Conservation (phyloP, 2,888 invertebrate species). For the Agonum fuliginosum region DNA sequence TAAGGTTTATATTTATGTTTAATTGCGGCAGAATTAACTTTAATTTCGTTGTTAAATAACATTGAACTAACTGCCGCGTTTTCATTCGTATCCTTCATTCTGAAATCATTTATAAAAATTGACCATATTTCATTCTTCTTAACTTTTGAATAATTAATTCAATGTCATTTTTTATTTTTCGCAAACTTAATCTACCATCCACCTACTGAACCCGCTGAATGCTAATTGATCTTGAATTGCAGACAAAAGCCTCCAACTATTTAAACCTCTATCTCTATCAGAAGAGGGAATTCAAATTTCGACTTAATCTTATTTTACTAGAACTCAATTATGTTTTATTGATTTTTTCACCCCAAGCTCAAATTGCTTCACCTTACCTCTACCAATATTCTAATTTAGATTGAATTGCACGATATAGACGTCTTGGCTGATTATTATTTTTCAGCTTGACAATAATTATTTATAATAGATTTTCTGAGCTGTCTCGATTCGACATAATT, state of each 20-base stretch:
- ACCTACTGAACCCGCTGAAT: background rate
- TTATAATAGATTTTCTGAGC: constrained; percentile 1
- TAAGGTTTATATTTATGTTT: no score
- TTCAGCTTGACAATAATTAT: constrained; percentile 1
- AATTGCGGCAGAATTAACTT: no score
- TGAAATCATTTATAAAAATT: background rate
- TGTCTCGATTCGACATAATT: background rate
- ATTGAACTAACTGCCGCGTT: no score
- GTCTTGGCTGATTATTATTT: constrained; percentile 35
- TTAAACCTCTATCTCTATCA: constrained; percentile 5
- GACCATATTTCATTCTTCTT: background rate
- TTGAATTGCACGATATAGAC: constrained; percentile 15
- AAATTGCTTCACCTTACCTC: background rate
- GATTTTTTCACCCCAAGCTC: constrained; percentile 3
- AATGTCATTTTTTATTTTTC: background rate
- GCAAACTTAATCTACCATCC: background rate
- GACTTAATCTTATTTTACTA: constrained; percentile 10
- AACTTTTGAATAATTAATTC: background rate
- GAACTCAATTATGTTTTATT: constrained; percentile 32
- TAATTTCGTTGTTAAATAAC: no score
- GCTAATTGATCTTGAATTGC: constrained; percentile 13
- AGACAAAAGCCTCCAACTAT: constrained; percentile 28
- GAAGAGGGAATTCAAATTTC: constrained; percentile 19
- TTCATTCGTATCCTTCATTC: no score
- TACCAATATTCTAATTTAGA: constrained; percentile 38